These are phyloP conservation scores for Phymastichus coffea DNA, from an alignment of 1,140 invertebrate species.

Conservation along the genomic window DNA sequence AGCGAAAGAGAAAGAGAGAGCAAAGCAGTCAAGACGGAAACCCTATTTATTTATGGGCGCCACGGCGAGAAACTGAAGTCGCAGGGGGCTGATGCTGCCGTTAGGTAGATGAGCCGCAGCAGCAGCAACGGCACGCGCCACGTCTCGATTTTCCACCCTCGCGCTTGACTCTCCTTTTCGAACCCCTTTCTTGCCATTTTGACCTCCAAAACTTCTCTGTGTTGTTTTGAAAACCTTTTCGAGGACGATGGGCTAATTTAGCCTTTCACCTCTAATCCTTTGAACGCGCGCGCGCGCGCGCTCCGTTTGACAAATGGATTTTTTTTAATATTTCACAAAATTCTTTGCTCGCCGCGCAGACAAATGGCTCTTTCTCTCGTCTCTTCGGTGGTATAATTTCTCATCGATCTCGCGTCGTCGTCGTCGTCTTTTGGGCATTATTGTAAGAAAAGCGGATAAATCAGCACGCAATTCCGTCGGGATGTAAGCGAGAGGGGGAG, in stretches of 20 bases:
- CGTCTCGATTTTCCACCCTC: slow-evolving; percentile 16
- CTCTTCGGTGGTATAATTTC: no score
- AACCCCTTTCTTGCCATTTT: slow-evolving; percentile 22
- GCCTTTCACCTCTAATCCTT: no score
- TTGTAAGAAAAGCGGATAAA: slow-evolving; percentile 21
- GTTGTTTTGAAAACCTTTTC: background rate
- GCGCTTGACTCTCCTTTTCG: slow-evolving; percentile 29
- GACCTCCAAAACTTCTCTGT: slow-evolving; percentile 5
- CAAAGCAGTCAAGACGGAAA: slow-evolving; percentile 47
- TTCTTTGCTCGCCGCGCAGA: background rate
- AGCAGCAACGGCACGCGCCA: slow-evolving; percentile 54
- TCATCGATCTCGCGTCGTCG: slow-evolving; percentile 14
- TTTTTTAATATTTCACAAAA: no score
- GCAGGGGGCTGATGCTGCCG: slow-evolving; percentile 39
- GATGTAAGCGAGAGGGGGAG: background rate
- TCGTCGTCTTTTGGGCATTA: slow-evolving; percentile 12
- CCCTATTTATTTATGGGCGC: slow-evolving; percentile 54
- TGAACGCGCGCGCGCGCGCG: no score
- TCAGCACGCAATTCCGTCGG: slow-evolving; percentile 19
- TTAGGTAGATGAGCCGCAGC: slow-evolving; percentile 41
- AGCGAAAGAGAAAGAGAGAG: slow-evolving; percentile 23
- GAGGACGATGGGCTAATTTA: no score
- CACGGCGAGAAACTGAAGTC: slow-evolving; percentile 30
- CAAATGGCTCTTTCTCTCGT: background rate
- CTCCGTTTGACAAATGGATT: no score